Evolutionary conservation across 2,888 invertebrate species (phyloP), one percentile per base, ranked within the genome.

Genomic region (Cremastinae sp.): DNA sequence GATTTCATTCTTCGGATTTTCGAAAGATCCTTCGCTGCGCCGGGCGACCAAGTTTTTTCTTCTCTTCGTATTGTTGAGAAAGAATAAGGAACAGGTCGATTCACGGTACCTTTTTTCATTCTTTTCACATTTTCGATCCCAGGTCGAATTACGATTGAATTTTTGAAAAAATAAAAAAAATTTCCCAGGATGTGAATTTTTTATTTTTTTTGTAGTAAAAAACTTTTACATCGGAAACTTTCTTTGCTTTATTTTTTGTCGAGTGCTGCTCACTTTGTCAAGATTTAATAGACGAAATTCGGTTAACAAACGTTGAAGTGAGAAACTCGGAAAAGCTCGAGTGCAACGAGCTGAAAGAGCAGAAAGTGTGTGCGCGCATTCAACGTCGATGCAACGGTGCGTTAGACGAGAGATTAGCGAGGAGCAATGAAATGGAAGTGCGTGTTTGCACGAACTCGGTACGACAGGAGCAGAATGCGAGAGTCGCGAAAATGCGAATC

Each of bases 361-460:
- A 18, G 12, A 43, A 53, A 35, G 12, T 12, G 51, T 5, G 5
- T 20, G 12, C 10, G 51, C 2, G 5, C 14, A 37, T 5, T 35
- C 22, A 1, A 47, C 41, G 55, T 61, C 66, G 53, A 47, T 55
- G 53, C 53, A 35, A 28, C 58, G 10, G 59, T 12, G 5, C 16
- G 35, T 64, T 64, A 51, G 69, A 28, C 70, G 53, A 61, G 43
- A 41, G 61, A 59, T n/a, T 35, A 35, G 12, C 12, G 47, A 7
- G 20, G 18, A 18, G 14, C 18, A 70, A 49, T 66, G 76, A 68
- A 68, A 64, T 78, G 78, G 78, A 82, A 80, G 79, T 75, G 84
- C 85, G 79, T 84, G 74, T 73, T 76, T 80, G 84, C 86, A 83
- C 84, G 85, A 79, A 81, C 71, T 74, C 22, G 39, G 22, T 69